Base-by-base conservation (phyloP, 2,888 invertebrate species). In the Drosophila acutilabella region DNA sequence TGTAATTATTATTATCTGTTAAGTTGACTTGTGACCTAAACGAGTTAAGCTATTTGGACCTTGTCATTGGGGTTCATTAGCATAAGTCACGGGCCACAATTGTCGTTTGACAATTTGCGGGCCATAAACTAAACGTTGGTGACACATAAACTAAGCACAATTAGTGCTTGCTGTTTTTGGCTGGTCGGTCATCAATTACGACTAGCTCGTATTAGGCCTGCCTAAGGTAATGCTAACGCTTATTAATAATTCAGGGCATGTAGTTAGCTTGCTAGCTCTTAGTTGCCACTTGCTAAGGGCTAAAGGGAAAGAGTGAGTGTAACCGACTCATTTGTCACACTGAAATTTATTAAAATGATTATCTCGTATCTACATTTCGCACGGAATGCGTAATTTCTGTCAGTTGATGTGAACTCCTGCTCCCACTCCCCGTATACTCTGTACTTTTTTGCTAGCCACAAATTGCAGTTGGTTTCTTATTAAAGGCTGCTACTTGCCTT, bases 301-400 rank as follows among this genome's bases (percentile, higher is more conserved):
- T 64, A 59, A 20, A 10, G 13, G 13, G 23, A 26, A 8, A 48
- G 38, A 42, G 20, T 18, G 40, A 38, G 50, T 48, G 67, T 52
- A 71, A 64, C 67, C 68, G 62, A 73, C 79, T 81, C 88, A 89
- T 87, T 87, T 87, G 88, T 87, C 89, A 87, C 86, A 73, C 73
- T 68, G 77, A 88, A 85, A 87, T 87, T 88, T 89, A 87, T 87
- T 87, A 87, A 87, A 87, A 89, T 87, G 89, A 85, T 89, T 87
- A 87, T 87, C 86, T 87, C 86, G 83, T 86, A 71, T 70, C 78
- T 69, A 79, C 77, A 75, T 89, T 88, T 89, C 74, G 86, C 86
- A 89, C 82, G 75, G 86, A 86, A 86, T 86, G 86, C 84, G 70
- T 88, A 86, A 86, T 86, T 86, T 89, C 71, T 81, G 70, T 64